Evolutionary conservation across 2,113 vertebrate species (phyloP).

Genomic region (Bostrychus sinensis): DNA sequence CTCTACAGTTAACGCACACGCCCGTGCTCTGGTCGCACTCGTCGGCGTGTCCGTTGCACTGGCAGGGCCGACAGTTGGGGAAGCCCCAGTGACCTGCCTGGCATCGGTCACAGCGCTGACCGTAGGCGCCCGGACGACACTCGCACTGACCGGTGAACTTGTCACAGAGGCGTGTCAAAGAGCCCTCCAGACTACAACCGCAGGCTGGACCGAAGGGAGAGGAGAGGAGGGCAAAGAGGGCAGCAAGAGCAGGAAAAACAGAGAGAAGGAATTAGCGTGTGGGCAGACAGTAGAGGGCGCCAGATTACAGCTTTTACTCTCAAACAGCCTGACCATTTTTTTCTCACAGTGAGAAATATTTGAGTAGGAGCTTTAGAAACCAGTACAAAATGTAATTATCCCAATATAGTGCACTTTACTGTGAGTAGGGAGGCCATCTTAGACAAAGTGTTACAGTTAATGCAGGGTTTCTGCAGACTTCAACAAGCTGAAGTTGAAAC

Average conservation of each 20-base stretch:
- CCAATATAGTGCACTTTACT: no score
- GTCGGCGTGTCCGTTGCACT: constrained; percentile 88
- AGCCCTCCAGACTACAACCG: constrained; percentile 87
- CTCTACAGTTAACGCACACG: constrained; percentile 86
- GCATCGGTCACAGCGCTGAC: constrained; percentile 87
- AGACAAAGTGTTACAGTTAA: no score
- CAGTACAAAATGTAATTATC: no score
- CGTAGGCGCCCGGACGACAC: constrained; percentile 87
- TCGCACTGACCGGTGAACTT: constrained; percentile 86
- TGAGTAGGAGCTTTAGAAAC: no score
- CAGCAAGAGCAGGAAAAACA: neutral
- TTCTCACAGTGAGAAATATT: no score
- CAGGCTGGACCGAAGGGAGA: constrained; percentile 78
- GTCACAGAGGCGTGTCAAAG: constrained; percentile 85
- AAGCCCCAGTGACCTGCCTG: constrained; percentile 94
- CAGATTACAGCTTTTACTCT: neutral
- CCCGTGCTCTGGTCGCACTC: constrained; percentile 86
- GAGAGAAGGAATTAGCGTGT: neutral
- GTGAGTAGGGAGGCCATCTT: no score
- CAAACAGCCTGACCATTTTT: neutral
- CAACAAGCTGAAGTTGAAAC: no score
- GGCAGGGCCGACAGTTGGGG: constrained; percentile 87
- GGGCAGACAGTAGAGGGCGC: constrained; percentile 53
- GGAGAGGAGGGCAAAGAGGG: neutral
- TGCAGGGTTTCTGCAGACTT: no score